phyloP scores from a whole-genome alignment of 2,113 vertebrate genomes.

The Lepidiolamprologus cunningtoni region DNA sequence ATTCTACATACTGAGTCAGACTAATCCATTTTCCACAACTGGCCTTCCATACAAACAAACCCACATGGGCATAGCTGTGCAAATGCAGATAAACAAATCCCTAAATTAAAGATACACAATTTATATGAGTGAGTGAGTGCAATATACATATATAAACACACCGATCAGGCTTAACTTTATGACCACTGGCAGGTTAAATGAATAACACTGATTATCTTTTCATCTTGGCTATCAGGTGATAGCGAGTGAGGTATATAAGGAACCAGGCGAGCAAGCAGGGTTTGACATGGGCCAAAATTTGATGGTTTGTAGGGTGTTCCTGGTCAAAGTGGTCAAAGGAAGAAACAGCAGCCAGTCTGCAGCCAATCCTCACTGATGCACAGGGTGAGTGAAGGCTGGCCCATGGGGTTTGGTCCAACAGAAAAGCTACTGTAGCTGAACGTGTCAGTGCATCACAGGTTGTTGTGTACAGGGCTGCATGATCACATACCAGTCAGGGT shows the following conservation, averaged over 20 bases:
- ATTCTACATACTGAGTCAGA: background rate
- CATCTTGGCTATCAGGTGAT: background rate
- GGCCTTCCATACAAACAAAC: background rate
- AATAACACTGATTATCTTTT: background rate
- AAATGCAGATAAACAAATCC: background rate
- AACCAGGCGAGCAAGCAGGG: background rate
- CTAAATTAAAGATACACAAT: background rate
- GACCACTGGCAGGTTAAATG: background rate
- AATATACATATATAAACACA: background rate
- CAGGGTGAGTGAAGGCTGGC: background rate
- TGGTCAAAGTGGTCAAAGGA: background rate
- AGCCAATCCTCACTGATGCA: background rate
- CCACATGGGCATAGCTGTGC: background rate
- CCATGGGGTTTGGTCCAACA: fast-evolving
- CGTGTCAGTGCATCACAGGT: background rate
- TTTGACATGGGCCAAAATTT: background rate
- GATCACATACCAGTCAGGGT: background rate
- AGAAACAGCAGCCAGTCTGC: background rate
- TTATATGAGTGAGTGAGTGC: background rate
- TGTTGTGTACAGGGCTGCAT: background rate
- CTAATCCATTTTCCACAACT: background rate
- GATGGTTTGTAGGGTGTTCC: background rate
- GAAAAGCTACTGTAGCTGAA: background rate
- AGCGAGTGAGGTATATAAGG: background rate
- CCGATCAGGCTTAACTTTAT: background rate